Percentiles rank a stretch among this genome's conserved stretches.
Evolutionary conservation across 2,888 invertebrate genomes (phyloP).

Genomic region (Eupithecia subfuscata): DNA sequence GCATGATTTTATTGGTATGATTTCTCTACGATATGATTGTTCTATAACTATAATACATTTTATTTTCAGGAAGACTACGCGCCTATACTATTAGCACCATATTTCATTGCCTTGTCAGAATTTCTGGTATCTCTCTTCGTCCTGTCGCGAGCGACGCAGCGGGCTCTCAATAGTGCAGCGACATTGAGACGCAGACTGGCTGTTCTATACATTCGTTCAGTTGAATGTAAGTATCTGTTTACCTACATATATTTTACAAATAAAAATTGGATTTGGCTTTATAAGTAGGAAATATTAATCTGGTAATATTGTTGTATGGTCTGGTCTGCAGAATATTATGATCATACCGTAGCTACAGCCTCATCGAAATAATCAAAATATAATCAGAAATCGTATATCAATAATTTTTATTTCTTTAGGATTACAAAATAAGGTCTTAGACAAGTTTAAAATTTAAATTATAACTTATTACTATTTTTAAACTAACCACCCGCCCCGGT

Average conservation of each 20-base stretch:
- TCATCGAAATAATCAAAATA: neutral
- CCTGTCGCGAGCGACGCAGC: neutral
- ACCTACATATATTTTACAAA: neutral
- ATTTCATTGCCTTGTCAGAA: neutral
- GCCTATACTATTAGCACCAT: neutral
- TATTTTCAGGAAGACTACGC: neutral
- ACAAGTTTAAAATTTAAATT: too few species aligned
- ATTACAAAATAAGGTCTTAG: too few species aligned
- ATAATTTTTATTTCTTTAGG: too few species aligned
- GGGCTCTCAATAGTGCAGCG: neutral
- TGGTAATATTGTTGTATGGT: too few species aligned
- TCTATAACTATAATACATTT: neutral
- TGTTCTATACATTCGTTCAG: conserved; percentile 34
- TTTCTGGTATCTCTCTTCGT: neutral
- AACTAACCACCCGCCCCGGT: too few species aligned
- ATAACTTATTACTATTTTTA: too few species aligned
- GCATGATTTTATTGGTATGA: too few species aligned
- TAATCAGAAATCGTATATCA: neutral
- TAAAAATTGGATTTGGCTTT: too few species aligned
- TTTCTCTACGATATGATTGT: too few species aligned
- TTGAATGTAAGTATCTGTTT: conserved; percentile 48
- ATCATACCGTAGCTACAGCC: neutral
- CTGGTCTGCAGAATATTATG: too few species aligned
- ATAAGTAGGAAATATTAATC: too few species aligned
- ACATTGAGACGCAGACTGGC: neutral